These are phyloP conservation scores for Eumacrocentrus americanus DNA, from an alignment of 2,888 invertebrate genomes.

Conservation along the genomic window DNA sequence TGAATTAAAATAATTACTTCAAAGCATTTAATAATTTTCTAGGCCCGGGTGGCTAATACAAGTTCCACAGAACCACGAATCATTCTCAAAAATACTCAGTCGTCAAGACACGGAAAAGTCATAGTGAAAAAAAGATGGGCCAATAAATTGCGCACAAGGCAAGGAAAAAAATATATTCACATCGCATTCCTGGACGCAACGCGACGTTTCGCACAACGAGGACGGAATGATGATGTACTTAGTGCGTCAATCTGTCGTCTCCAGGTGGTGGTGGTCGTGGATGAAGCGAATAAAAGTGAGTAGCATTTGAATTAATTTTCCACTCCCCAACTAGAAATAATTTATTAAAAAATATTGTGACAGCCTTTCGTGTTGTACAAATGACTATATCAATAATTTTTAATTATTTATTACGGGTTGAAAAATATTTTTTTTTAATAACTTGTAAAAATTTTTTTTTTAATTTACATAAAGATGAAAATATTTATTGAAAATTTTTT, in stretches of 20 bases:
- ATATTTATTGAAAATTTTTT: too few relatives aligned
- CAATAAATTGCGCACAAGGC: slow-evolving; percentile 2
- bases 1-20: too few relatives aligned
- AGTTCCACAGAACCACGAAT: too few relatives aligned
- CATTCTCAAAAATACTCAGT: neutral
- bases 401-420: neutral
- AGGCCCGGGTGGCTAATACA: too few relatives aligned
- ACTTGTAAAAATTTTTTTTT: too few relatives aligned
- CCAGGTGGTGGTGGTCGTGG: neutral
- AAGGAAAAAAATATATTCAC: slow-evolving; percentile 20
- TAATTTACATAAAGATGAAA: too few relatives aligned
- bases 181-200: slow-evolving; percentile 13
- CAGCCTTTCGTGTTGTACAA: too few relatives aligned
- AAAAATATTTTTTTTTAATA: too few relatives aligned
- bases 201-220: slow-evolving; percentile 3
- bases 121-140: neutral
- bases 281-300: neutral
- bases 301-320: neutral
- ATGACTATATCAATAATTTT: neutral
- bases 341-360: neutral
- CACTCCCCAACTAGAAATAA: neutral
- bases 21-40: too few relatives aligned
- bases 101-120: neutral
- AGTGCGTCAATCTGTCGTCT: slow-evolving; percentile 16
- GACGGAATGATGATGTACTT: slow-evolving; percentile 16